A percentile compares a stretch with the other conserved stretches of the same genome.
Conservation (phyloP, 1,140 invertebrate genomes). For the Leucophenga varia region DNA sequence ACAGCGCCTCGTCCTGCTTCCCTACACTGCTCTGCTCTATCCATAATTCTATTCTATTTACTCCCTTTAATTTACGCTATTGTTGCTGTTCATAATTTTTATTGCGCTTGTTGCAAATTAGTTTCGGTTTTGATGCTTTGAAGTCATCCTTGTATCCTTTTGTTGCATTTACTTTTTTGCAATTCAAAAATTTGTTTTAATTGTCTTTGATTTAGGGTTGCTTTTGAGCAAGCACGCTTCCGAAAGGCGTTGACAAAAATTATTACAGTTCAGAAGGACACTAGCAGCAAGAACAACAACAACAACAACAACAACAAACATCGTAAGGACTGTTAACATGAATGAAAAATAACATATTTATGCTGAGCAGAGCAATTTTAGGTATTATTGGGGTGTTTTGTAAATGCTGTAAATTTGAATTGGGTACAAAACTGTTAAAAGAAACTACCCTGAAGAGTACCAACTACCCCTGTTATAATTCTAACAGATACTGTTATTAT, state of each 20-base stretch:
- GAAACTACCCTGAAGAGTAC: no score
- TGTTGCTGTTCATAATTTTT: conserved; percentile 51
- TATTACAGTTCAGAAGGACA: no score
- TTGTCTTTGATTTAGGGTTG: conserved; percentile 40
- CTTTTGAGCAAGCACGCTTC: conserved; percentile 4
- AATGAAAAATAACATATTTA: conserved; percentile 4
- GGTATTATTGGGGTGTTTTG: no score
- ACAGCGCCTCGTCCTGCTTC: no score
- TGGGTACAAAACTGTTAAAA: no score
- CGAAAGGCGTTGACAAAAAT: conserved; percentile 45
- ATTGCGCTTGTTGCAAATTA: conserved; percentile 55
- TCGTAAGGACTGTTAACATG: conserved; percentile 33
- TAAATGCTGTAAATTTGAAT: no score
- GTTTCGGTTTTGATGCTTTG: conserved; percentile 40
- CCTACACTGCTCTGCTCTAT: conserved; percentile 1
- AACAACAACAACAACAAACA: conserved; percentile 15
- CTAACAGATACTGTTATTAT: no score
- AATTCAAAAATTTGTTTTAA: conserved; percentile 50
- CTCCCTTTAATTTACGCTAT: conserved; percentile 43
- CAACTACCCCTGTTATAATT: no score
- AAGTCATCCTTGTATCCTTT: conserved; percentile 14
- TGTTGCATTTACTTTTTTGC: conserved; percentile 42
- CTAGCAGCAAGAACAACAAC: conserved; percentile 8
- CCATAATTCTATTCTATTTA: no score
- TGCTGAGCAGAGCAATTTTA: no score